These are phyloP conservation scores for Enoplolaimus lenunculus DNA, from an alignment of 2,888 invertebrate genomes.

Conservation along the genomic window DNA sequence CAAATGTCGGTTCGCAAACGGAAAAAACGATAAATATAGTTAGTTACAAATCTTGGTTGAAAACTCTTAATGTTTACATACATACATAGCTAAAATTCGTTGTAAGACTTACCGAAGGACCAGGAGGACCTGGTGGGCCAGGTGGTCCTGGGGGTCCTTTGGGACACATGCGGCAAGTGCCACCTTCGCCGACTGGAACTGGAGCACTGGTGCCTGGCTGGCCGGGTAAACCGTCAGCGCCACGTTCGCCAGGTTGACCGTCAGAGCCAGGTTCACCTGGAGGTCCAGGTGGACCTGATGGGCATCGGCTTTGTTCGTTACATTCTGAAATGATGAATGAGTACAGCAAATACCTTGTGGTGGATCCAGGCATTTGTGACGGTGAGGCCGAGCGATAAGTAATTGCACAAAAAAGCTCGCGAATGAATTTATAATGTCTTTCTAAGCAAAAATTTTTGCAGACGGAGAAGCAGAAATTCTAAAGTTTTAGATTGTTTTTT, in stretches of 20 bases:
- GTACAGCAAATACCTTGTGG: no score
- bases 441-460: no score
- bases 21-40: no score
- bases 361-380: no score
- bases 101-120: neutral
- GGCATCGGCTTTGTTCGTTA: conserved; percentile 15
- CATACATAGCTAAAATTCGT: neutral
- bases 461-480: no score
- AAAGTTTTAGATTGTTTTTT: no score
- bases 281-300: conserved; percentile 12
- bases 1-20: no score
- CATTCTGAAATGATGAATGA: conserved; percentile 27
- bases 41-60: no score
- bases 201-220: neutral
- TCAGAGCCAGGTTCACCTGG: conserved; percentile 16
- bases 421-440: no score
- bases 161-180: neutral
- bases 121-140: neutral
- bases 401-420: no score
- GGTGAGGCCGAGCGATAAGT: no score
- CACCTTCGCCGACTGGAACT: neutral
- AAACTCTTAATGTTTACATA: neutral
- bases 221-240: conserved; percentile 33
- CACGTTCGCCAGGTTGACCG: conserved; percentile 34
- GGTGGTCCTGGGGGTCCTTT: neutral